A percentile compares a stretch with the other conserved stretches of the same genome.
These are phyloP conservation scores for Hermetia illucens DNA, from an alignment of 1,140 invertebrate genomes.

Conservation along the genomic window DNA sequence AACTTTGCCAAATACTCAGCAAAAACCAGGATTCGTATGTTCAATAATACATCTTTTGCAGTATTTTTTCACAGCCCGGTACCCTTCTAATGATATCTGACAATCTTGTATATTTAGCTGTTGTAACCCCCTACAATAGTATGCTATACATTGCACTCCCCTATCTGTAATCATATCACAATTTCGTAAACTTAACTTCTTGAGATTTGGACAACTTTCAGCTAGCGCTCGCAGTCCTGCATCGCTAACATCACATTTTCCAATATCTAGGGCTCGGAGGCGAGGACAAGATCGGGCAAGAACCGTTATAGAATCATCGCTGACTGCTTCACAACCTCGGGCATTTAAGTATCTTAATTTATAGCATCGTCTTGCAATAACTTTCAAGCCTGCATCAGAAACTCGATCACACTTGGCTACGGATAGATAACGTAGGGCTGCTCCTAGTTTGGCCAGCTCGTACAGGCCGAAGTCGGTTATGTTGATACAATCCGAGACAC, in stretches of 20 bases:
- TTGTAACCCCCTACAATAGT: conserved; percentile 71
- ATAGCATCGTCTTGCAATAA: conserved; percentile 77
- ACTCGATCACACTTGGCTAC: conserved; percentile 80
- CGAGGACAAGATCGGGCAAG: conserved; percentile 70
- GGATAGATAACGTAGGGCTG: conserved; percentile 68
- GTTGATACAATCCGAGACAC: conserved; percentile 76
- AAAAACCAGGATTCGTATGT: conserved; percentile 88
- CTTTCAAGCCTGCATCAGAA: conserved; percentile 70
- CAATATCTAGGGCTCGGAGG: conserved; percentile 72
- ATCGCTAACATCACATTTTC: conserved; percentile 86
- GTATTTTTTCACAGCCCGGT: conserved; percentile 78
- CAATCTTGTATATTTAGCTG: conserved; percentile 89
- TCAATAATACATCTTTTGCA: conserved; percentile 85
- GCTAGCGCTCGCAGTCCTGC: conserved; percentile 69
- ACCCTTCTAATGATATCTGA: conserved; percentile 71
- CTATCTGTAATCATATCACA: conserved; percentile 80
- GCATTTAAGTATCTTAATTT: conserved; percentile 82
- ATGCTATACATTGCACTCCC: conserved; percentile 72
- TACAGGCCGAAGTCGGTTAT: conserved; percentile 85
- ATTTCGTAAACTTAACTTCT: conserved; percentile 76
- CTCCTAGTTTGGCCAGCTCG: conserved; percentile 74
- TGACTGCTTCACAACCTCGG: conserved; percentile 80
- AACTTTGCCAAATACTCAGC: conserved; percentile 30
- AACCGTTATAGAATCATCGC: conserved; percentile 74
- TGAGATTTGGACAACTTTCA: conserved; percentile 77